phyloP scores from a whole-genome alignment of 1,140 invertebrate genomes.

The Rhagoletis zephyria region DNA sequence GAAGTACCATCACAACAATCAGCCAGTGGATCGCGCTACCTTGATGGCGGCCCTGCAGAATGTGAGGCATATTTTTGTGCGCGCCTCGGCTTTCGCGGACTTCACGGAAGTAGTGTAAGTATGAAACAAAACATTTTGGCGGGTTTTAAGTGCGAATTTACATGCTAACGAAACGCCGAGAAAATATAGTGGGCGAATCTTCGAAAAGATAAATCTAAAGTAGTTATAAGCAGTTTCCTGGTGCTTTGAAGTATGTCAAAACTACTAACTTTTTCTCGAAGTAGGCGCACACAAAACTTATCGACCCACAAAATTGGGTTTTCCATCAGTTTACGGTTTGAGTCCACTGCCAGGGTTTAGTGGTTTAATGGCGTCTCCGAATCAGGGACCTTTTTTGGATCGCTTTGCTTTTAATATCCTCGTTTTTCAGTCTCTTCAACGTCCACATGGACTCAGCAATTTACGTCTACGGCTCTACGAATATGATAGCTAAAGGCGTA shows the following conservation, averaged over 20 bases:
- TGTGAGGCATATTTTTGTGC: constrained; percentile 84
- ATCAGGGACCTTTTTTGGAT: not conserved
- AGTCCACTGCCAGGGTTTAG: too few relatives aligned
- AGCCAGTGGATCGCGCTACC: constrained; percentile 78
- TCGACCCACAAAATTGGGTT: too few relatives aligned
- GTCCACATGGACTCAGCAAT: constrained; percentile 89
- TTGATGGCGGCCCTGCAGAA: constrained; percentile 93
- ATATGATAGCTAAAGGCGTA: constrained; percentile 82
- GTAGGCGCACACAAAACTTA: too few relatives aligned
- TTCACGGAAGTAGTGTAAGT: constrained; percentile 79
- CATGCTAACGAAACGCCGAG: too few relatives aligned
- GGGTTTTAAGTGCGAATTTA: too few relatives aligned
- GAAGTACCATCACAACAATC: constrained; percentile 71
- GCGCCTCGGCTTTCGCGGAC: constrained; percentile 82
- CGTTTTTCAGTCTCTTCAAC: constrained; percentile 72
- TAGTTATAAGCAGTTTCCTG: too few relatives aligned
- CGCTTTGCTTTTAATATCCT: not conserved
- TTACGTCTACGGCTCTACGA: constrained; percentile 77
- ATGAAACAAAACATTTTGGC: not conserved
- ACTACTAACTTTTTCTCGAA: too few relatives aligned
- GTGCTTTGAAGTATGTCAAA: too few relatives aligned
- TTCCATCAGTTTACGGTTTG: too few relatives aligned
- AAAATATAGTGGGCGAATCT: too few relatives aligned
- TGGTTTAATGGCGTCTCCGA: too few relatives aligned
- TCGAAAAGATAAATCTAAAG: too few relatives aligned